Evolutionary conservation across 2,113 vertebrate species (phyloP).

Genomic region (Chaetops frenatus): DNA sequence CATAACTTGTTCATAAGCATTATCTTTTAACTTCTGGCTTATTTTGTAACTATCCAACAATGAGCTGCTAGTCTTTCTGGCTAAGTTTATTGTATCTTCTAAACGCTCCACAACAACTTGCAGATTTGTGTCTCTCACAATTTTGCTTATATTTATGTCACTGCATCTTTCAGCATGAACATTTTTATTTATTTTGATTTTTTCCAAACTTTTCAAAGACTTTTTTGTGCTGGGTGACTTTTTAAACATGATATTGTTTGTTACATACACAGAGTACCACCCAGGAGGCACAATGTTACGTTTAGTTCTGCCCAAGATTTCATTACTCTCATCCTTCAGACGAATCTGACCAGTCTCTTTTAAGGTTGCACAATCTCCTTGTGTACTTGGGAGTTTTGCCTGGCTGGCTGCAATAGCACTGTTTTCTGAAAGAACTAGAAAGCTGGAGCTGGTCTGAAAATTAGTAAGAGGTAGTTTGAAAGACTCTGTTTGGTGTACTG

Average conservation of each 20-base stretch:
- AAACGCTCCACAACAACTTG: slow-evolving; percentile 77
- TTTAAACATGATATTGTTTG: slow-evolving; percentile 79
- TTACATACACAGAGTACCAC: slow-evolving; percentile 87
- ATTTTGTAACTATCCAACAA: slow-evolving; percentile 53
- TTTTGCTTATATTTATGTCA: slow-evolving; percentile 64
- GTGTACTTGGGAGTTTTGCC: background rate
- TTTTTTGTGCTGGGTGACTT: slow-evolving; percentile 63
- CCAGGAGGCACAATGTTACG: slow-evolving; percentile 85
- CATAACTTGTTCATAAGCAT: slow-evolving; percentile 8
- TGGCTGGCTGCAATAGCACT: slow-evolving; percentile 28
- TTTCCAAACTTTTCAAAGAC: slow-evolving; percentile 24
- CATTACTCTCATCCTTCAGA: slow-evolving; percentile 41
- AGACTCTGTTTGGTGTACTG: slow-evolving; percentile 43
- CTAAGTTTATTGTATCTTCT: slow-evolving; percentile 71
- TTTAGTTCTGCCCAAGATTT: slow-evolving; percentile 69
- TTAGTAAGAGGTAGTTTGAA: slow-evolving; percentile 65
- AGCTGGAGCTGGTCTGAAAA: slow-evolving; percentile 56
- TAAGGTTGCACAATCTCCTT: background rate
- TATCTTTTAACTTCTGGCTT: slow-evolving; percentile 56
- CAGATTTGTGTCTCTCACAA: slow-evolving; percentile 69
- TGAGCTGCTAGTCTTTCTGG: slow-evolving; percentile 44
- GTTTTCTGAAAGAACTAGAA: slow-evolving; percentile 64
- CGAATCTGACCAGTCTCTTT: background rate
- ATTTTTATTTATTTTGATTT: slow-evolving; percentile 29
- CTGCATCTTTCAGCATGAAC: slow-evolving; percentile 41